Base-by-base conservation (phyloP, 2,797 vertebrate genomes). In the Syncerus caffer region DNA sequence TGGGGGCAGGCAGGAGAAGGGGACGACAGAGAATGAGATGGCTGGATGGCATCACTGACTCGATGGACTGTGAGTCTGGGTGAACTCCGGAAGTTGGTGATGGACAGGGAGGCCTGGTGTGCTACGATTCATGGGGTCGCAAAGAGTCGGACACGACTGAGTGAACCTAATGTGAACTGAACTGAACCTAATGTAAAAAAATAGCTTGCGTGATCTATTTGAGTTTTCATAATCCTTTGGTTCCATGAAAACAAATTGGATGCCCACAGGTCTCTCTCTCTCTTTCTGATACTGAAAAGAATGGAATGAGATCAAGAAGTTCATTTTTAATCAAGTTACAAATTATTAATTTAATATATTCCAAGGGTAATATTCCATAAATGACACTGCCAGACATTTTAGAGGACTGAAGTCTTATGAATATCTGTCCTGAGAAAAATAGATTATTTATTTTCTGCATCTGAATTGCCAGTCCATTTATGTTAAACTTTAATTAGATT, bases 391-490 rank as follows among this genome's bases (percentile, higher is more conserved):
- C 58, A 87, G 51, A 93, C 34, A 90, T 84, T 64, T 17, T 50
- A 95, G 10, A 74, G 16, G 74, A 87, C 11, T 50, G 8, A 84
- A 42, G 60, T 93, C 21, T 94, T 93, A 78, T 31, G 47, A 89
- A 91, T 45, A 47, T 13, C 25, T 95, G 19, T 93, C 53, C 7
- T 87, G 64, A 58, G 74, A 89, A 93, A 96, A 79, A 92, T 21
- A 86, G 89, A 82, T 83, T 79, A 90, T 94, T 89, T 74, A 93
- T 96, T 85, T 85, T 76, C 50, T 95, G 50, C 50, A 42, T 67
- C 50, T 34, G 51, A 88, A 8, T 89, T 95, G 58, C 17, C 16
- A 76, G 4, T 84, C 25, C 29, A 58, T 89, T 93, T 90, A 93
- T 76, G 11, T 55, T 95, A 79, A 60, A 58, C 42, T 85, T 95